These are phyloP conservation scores for Halocaridina rubra DNA, from an alignment of 2,888 invertebrate species.

Conservation along the genomic window DNA sequence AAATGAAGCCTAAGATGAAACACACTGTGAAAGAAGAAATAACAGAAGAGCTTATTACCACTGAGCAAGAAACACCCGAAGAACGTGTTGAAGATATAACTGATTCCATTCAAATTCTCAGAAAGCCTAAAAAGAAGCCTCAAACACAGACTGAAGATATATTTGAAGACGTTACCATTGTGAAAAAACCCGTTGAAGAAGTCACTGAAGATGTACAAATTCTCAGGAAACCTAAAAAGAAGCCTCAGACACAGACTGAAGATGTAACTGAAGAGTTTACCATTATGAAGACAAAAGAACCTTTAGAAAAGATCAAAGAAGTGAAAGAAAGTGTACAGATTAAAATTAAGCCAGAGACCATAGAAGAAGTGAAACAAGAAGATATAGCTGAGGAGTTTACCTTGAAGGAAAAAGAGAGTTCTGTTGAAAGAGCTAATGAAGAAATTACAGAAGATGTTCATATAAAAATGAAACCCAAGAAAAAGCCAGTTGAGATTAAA, in stretches of 20 bases:
- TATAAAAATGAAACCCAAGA: conserved; percentile 17
- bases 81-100: conserved; percentile 28
- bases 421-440: conserved; percentile 21
- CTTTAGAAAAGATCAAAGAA: conserved; percentile 60
- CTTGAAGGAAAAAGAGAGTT: conserved; percentile 64
- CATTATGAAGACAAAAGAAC: conserved; percentile 19
- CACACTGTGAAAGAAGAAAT: conserved; percentile 10
- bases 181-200: conserved; percentile 67
- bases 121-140: conserved; percentile 37
- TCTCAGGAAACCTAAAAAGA: background rate
- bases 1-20: conserved; percentile 29
- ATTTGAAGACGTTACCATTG: conserved; percentile 62
- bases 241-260: conserved; percentile 66
- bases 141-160: conserved; percentile 62
- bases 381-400: conserved; percentile 42
- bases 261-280: conserved; percentile 71
- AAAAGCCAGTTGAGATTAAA: conserved; percentile 70
- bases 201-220: background rate
- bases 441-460: conserved; percentile 23
- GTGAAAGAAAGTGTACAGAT: conserved; percentile 60
- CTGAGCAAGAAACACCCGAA: conserved; percentile 11
- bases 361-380: conserved; percentile 27
- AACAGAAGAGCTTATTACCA: conserved; percentile 30
- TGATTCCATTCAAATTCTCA: conserved; percentile 40
- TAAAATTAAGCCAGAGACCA: conserved; percentile 68